phyloP scores from a whole-genome alignment of 2,113 vertebrate species.

The Mus pahari region DNA sequence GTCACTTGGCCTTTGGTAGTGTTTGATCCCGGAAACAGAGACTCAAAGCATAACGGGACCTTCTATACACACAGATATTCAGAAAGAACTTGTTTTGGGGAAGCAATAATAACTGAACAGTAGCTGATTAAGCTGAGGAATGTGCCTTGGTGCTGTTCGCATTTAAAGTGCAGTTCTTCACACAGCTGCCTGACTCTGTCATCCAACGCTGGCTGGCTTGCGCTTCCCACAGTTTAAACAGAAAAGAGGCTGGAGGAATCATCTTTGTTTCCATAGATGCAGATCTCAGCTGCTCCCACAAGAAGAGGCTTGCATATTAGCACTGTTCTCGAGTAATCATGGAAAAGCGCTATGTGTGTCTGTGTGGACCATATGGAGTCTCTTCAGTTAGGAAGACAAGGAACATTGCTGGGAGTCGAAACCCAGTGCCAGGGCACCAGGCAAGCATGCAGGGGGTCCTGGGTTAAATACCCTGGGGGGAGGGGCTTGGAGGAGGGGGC shows the following conservation, averaged over 20 bases:
- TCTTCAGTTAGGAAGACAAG: background rate
- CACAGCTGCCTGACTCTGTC: background rate
- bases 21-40: background rate
- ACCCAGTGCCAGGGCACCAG: background rate
- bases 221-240: background rate
- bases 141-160: background rate
- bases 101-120: background rate
- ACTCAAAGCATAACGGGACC: background rate
- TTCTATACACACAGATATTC: background rate
- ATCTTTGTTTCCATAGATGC: background rate
- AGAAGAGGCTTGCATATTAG: background rate
- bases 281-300: background rate
- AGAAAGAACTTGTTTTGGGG: background rate
- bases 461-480: background rate
- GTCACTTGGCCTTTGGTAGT: background rate
- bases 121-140: background rate
- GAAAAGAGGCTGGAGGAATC: background rate
- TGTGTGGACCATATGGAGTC: background rate
- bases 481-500: fast-evolving
- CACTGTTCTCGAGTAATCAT: background rate
- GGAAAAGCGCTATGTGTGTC: background rate
- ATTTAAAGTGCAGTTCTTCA: background rate
- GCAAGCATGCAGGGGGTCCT: background rate
- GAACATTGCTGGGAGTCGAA: too few relatives aligned
- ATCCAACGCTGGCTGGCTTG: background rate